Conservation (phyloP, 2,888 invertebrate genomes). For the Tipula vernalis region DNA sequence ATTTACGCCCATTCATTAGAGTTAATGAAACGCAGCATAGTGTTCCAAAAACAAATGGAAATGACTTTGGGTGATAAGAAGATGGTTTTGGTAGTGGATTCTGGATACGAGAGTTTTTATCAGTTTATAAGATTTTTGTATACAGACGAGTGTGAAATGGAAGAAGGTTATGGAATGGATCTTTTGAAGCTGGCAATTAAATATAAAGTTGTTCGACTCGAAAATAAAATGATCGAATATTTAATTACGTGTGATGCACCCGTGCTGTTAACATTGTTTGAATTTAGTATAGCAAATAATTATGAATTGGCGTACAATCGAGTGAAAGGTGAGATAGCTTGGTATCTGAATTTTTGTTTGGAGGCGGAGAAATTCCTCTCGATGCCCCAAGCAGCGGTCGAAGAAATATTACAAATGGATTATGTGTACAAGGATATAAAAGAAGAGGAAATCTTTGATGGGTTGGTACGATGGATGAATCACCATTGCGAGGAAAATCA, state of each 20-base stretch:
- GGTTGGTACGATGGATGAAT: neutral
- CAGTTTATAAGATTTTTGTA: neutral
- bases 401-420: neutral
- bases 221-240: neutral
- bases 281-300: neutral
- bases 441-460: neutral
- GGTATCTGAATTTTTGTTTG: neutral
- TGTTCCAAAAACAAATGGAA: neutral
- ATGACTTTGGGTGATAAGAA: neutral
- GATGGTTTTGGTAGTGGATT: neutral
- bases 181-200: neutral
- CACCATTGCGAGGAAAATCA: neutral
- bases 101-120: neutral
- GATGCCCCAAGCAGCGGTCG: neutral
- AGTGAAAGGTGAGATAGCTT: neutral
- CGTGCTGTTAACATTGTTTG: neutral
- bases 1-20: neutral
- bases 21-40: neutral
- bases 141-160: neutral
- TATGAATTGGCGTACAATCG: neutral
- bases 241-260: neutral
- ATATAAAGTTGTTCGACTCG: neutral
- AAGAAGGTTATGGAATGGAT: neutral
- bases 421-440: neutral
- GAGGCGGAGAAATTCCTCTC: neutral